These are phyloP conservation scores for Sebastes fasciatus DNA, from an alignment of 2,113 vertebrate species.

Conservation along the genomic window DNA sequence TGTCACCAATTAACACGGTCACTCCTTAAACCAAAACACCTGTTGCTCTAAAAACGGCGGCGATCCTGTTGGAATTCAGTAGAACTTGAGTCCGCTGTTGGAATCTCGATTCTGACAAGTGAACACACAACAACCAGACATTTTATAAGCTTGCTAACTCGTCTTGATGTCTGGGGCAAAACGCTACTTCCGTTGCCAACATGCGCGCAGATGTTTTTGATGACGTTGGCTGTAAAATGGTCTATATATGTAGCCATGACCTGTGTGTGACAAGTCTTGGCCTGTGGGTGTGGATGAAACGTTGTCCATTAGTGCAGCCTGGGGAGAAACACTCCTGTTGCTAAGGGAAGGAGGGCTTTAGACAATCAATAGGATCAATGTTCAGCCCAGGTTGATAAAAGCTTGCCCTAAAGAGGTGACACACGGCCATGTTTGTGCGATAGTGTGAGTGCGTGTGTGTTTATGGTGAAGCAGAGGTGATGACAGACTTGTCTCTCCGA, in stretches of 20 bases:
- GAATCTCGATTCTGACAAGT: too few relatives aligned
- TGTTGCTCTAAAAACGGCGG: too few relatives aligned
- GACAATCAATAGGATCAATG: slow-evolving; percentile 77
- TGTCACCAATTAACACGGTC: too few relatives aligned
- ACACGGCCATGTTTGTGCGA: slow-evolving; percentile 35
- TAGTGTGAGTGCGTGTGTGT: slow-evolving; percentile 4
- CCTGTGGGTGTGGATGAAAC: slow-evolving; percentile 35
- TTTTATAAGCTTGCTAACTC: too few relatives aligned
- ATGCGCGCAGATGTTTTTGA: too few relatives aligned
- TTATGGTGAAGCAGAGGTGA: slow-evolving; percentile 56
- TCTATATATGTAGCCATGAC: slow-evolving; percentile 15
- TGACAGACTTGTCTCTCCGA: slow-evolving; percentile 70
- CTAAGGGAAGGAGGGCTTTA: slow-evolving; percentile 33
- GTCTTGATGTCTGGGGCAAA: too few relatives aligned
- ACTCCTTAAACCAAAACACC: too few relatives aligned
- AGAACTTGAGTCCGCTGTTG: too few relatives aligned
- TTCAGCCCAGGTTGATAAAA: slow-evolving; percentile 75
- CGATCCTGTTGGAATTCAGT: too few relatives aligned
- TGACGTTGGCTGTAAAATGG: too few relatives aligned
- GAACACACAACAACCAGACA: too few relatives aligned
- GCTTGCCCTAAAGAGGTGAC: slow-evolving; percentile 63
- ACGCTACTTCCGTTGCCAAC: too few relatives aligned
- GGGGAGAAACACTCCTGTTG: slow-evolving; percentile 41
- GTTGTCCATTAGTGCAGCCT: slow-evolving; percentile 52
- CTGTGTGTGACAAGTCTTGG: slow-evolving; percentile 13